These are phyloP conservation scores for Rhopalosiphum nymphaeae DNA, from an alignment of 2,888 invertebrate species.

Conservation along the genomic window DNA sequence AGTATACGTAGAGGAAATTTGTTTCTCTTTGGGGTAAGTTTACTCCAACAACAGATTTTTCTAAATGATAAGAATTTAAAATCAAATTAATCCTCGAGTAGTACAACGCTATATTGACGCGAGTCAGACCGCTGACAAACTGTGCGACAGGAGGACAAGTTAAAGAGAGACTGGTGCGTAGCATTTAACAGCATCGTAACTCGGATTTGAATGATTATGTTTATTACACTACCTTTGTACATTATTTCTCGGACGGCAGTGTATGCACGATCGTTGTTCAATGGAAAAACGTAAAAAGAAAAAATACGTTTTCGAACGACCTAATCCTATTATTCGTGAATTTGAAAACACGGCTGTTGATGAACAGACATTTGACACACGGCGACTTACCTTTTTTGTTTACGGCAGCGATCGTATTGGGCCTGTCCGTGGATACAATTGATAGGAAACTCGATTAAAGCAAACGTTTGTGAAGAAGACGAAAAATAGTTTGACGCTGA, in stretches of 20 bases:
- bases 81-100: background rate
- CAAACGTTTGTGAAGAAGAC: background rate
- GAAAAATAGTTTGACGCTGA: background rate
- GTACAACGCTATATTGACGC: too few species aligned
- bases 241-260: background rate
- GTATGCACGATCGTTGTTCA: background rate
- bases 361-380: background rate
- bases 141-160: background rate
- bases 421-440: background rate
- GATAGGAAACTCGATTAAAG: background rate
- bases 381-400: background rate
- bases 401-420: background rate
- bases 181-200: background rate
- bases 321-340: background rate
- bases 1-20: background rate
- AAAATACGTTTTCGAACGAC: background rate
- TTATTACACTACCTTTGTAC: background rate
- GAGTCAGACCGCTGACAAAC: background rate
- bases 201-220: background rate
- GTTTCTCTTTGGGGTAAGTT: background rate
- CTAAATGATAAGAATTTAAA: background rate
- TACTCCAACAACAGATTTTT: background rate
- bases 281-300: background rate
- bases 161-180: background rate
- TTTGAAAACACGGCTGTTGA: background rate